These are phyloP conservation scores for Notolabrus celidotus DNA, from an alignment of 2,797 vertebrate species.

Conservation along the genomic window DNA sequence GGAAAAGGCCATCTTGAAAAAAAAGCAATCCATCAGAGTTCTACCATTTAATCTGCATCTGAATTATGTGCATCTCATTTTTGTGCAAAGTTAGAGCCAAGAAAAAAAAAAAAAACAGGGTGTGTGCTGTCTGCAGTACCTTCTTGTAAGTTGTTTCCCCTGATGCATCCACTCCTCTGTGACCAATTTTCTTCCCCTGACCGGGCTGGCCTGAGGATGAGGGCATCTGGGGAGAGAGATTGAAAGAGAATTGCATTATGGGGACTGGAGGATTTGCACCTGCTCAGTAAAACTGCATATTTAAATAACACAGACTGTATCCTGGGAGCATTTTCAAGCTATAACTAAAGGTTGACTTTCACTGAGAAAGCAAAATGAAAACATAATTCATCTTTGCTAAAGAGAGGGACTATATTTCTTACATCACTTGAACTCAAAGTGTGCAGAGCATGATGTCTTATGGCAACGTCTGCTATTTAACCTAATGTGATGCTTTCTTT, in stretches of 20 bases:
- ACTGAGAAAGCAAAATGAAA: too few species aligned
- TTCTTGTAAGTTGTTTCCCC: conserved; percentile 99
- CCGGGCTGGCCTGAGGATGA: conserved; percentile 88
- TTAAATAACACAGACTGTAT: too few species aligned
- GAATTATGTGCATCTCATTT: neutral
- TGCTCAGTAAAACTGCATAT: conserved; percentile 14
- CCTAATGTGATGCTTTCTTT: neutral
- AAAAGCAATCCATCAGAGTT: neutral
- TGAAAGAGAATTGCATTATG: neutral
- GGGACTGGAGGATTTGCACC: conserved; percentile 8
- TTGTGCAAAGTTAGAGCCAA: neutral
- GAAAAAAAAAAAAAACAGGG: too few species aligned
- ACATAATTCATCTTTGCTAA: too few species aligned
- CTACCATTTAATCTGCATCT: neutral
- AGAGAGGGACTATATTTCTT: too few species aligned
- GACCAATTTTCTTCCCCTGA: conserved; percentile 94
- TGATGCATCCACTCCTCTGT: conserved; percentile 96
- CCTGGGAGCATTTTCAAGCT: too few species aligned
- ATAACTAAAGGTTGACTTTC: too few species aligned
- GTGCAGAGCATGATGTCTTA: neutral
- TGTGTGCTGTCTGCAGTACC: conserved; percentile 77
- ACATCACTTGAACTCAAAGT: neutral
- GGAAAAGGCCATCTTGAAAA: neutral
- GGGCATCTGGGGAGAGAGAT: conserved; percentile 82
- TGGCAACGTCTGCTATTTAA: neutral